Percentiles rank a stretch among this genome's conserved stretches.
These are phyloP conservation scores for Platycnemis pennipes DNA, from an alignment of 2,888 invertebrate species.

Conservation along the genomic window DNA sequence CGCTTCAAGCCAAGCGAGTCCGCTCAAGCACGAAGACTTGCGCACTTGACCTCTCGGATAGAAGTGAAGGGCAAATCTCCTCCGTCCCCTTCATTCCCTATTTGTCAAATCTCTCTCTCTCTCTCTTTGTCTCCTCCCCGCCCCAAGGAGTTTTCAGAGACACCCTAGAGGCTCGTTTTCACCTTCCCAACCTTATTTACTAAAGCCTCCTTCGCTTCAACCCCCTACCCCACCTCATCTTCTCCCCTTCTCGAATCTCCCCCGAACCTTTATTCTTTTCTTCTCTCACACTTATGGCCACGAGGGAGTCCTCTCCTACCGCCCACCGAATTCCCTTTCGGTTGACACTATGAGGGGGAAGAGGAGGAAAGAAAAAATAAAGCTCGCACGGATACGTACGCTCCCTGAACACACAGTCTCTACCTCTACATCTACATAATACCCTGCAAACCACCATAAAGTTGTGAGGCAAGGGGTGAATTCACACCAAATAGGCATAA, in stretches of 20 bases:
- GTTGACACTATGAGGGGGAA: not conserved
- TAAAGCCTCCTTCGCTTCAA: too few relatives aligned
- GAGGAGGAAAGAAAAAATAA: too few relatives aligned
- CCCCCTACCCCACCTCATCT: too few relatives aligned
- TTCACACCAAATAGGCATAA: too few relatives aligned
- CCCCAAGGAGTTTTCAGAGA: constrained; percentile 16
- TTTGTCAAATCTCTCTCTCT: constrained; percentile 40
- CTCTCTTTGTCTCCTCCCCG: not conserved
- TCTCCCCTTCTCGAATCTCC: too few relatives aligned
- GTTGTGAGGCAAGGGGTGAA: too few relatives aligned
- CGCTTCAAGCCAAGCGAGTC: not conserved
- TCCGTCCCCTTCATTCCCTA: not conserved
- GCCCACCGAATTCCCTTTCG: not conserved
- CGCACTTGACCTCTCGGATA: not conserved
- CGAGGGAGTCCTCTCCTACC: not conserved
- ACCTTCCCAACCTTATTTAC: not conserved
- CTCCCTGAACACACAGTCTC: too few relatives aligned
- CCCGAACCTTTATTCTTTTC: not conserved
- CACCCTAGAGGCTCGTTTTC: constrained; percentile 9
- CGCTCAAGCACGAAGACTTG: not conserved
- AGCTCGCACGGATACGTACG: too few relatives aligned
- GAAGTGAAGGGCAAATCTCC: not conserved
- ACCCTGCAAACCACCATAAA: too few relatives aligned
- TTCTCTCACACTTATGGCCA: not conserved
- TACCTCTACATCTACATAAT: too few relatives aligned